These are phyloP conservation scores for Sebastolobus alascanus DNA, from an alignment of 2,797 vertebrate genomes.

Conservation along the genomic window DNA sequence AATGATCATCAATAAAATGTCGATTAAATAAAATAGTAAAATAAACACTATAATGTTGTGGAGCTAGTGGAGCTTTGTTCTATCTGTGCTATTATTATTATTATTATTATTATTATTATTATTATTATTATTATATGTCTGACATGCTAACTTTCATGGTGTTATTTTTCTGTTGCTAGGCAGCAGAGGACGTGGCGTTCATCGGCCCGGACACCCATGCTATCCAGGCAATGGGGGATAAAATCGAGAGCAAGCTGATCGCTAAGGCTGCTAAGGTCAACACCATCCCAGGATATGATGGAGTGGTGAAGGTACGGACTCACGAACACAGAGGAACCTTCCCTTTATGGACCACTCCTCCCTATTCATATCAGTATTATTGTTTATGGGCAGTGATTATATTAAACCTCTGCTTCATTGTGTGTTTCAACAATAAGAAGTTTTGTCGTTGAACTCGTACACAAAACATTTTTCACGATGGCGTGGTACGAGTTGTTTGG, in stretches of 20 bases:
- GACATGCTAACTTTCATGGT: background rate
- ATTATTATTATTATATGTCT: background rate
- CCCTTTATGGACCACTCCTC: background rate
- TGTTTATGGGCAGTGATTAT: background rate
- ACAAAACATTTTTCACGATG: background rate
- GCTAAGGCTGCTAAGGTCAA: slow-evolving; percentile 97
- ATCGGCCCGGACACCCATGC: slow-evolving; percentile 95
- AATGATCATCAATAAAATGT: too few species aligned
- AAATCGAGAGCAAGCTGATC: slow-evolving; percentile 98
- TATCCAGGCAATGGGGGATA: slow-evolving; percentile 99
- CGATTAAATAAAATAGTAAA: too few species aligned
- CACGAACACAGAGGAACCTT: background rate
- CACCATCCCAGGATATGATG: slow-evolving; percentile 97
- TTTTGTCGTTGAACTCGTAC: background rate
- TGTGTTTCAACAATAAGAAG: background rate
- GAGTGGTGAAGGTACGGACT: slow-evolving; percentile 91
- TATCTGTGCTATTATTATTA: background rate
- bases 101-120: too few species aligned
- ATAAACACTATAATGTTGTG: too few species aligned
- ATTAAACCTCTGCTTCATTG: background rate
- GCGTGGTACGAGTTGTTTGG: background rate
- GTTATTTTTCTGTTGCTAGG: slow-evolving; percentile 80
- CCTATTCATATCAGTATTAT: background rate
- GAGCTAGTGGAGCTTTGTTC: too few species aligned
- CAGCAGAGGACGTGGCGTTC: slow-evolving; percentile 90